A percentile compares a stretch with the other conserved stretches of the same genome.
phyloP scores from a whole-genome alignment of 2,113 vertebrate species.

The Saiga tatarica region DNA sequence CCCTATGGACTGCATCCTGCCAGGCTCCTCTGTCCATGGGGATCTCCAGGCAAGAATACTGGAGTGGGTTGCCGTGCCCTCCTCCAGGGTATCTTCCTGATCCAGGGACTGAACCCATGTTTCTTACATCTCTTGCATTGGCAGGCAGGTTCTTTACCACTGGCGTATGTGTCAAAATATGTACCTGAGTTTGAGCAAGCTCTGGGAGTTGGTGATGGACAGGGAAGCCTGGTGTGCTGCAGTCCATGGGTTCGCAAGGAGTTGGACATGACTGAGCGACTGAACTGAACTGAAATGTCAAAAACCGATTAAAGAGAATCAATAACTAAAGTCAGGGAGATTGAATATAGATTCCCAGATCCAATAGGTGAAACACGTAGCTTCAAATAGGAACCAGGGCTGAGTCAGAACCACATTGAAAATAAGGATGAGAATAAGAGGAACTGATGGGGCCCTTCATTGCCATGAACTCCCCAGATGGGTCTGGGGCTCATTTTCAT shows the following conservation, averaged over 20 bases:
- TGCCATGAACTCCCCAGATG: neutral
- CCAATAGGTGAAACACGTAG: neutral
- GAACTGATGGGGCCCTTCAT: neutral
- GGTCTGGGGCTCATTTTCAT: neutral
- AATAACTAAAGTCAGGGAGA: neutral
- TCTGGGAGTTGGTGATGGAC: neutral
- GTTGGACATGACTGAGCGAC: neutral
- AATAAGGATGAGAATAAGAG: neutral
- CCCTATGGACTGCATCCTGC: neutral
- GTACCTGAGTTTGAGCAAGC: neutral
- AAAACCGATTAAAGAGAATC: neutral
- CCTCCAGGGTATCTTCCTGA: neutral
- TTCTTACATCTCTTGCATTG: neutral
- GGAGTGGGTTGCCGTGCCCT: neutral
- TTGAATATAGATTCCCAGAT: neutral
- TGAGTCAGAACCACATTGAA: neutral
- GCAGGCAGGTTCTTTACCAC: neutral
- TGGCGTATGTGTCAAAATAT: neutral
- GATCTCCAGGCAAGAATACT: neutral
- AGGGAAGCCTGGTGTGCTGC: neutral
- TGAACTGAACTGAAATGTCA: neutral
- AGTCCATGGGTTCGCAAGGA: neutral
- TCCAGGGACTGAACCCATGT: neutral
- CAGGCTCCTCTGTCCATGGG: neutral
- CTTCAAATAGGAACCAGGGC: neutral